These are phyloP conservation scores for Alethe diademata DNA, from an alignment of 2,113 vertebrate genomes.

Conservation along the genomic window DNA sequence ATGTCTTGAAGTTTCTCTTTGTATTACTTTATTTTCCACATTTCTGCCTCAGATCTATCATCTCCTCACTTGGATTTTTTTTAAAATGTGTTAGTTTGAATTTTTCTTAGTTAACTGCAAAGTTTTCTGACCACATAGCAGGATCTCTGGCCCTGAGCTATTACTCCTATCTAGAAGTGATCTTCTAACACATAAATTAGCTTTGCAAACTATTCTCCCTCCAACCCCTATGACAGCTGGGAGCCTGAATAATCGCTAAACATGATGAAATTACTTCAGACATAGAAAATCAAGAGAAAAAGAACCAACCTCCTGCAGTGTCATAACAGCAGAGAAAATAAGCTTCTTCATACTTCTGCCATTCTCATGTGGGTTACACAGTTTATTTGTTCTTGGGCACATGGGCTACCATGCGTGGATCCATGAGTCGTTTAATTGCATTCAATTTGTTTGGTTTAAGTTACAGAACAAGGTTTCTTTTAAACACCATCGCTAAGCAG, in stretches of 20 bases:
- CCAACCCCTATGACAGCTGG: background rate
- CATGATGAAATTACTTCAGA: background rate
- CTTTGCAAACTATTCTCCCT: background rate
- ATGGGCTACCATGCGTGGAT: accelerated
- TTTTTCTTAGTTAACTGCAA: background rate
- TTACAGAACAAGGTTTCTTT: background rate
- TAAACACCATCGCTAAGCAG: background rate
- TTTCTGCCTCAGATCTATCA: background rate
- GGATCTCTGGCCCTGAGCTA: background rate
- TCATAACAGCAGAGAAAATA: background rate
- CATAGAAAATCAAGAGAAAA: background rate
- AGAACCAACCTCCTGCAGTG: background rate
- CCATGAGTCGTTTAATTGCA: background rate
- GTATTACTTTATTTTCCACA: background rate
- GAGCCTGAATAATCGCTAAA: background rate
- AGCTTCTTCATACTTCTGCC: background rate
- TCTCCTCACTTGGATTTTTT: background rate
- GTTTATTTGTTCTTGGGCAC: background rate
- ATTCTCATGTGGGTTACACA: background rate
- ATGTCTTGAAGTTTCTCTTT: background rate
- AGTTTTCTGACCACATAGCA: background rate
- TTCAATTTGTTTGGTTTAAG: background rate
- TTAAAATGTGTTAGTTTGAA: background rate
- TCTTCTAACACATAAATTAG: background rate
- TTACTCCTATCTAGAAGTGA: background rate